Conservation (phyloP, 1,140 invertebrate genomes). For the Papilio dardanus region DNA sequence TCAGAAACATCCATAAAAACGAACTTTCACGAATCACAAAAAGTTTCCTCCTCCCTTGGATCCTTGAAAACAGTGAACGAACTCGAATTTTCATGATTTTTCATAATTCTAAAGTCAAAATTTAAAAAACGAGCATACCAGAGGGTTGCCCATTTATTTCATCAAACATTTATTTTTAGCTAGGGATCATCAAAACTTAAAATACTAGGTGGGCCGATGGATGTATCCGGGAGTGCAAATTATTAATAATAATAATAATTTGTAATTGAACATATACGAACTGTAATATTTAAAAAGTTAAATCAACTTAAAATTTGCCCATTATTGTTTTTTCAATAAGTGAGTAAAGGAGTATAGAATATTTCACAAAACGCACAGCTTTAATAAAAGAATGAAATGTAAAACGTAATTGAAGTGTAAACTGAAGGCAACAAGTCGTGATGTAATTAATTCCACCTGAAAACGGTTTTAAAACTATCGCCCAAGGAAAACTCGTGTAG, state of each 20-base stretch:
- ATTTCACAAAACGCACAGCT: slow-evolving; percentile 28
- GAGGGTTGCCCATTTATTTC: too few species aligned
- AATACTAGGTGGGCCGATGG: too few species aligned
- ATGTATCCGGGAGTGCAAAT: background rate
- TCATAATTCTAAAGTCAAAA: too few species aligned
- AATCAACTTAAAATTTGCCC: background rate
- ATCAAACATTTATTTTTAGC: too few species aligned
- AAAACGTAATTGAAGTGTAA: slow-evolving; percentile 10
- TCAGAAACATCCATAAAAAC: too few species aligned
- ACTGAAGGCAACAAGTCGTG: slow-evolving; percentile 27
- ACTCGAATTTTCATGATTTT: too few species aligned
- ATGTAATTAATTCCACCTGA: slow-evolving; percentile 27
- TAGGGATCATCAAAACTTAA: too few species aligned
- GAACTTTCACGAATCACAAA: too few species aligned
- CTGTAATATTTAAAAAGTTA: background rate
- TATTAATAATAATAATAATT: background rate
- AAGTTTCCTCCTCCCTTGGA: too few species aligned
- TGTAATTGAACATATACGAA: background rate
- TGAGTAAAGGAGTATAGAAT: background rate
- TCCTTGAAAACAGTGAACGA: too few species aligned
- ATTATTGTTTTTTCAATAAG: too few species aligned
- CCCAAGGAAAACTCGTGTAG: slow-evolving; percentile 15
- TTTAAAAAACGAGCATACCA: too few species aligned
- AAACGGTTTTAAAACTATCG: slow-evolving; percentile 11
- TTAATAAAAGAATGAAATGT: background rate